Evolutionary conservation across 2,113 vertebrate species (phyloP).

Genomic region (Perca schrenkii): DNA sequence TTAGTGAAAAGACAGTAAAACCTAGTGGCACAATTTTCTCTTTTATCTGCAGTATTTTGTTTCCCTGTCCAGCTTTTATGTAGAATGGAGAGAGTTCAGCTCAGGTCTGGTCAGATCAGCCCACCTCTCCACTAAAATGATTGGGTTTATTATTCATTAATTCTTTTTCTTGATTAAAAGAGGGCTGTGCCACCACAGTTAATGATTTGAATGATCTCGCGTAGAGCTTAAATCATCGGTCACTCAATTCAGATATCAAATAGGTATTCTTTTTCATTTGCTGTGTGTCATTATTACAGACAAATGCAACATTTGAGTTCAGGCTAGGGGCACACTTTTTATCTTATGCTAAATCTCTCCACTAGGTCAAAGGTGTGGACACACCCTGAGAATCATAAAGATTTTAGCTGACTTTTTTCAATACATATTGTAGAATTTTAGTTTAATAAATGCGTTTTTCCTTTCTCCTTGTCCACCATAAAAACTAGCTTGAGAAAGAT

Average conservation of each 20-base stretch:
- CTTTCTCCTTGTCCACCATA: not conserved
- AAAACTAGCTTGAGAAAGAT: too few relatives aligned
- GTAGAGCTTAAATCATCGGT: not conserved
- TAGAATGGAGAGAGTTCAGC: conserved; percentile 25
- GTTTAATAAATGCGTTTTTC: not conserved
- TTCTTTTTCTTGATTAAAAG: conserved; percentile 15
- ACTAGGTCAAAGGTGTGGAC: not conserved
- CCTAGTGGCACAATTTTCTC: conserved; percentile 55
- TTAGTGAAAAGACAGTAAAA: conserved; percentile 56
- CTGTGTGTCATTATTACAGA: not conserved
- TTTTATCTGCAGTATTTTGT: conserved; percentile 51
- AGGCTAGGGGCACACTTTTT: not conserved
- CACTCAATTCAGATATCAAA: conserved; percentile 13
- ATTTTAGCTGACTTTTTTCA: not conserved
- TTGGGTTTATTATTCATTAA: conserved; percentile 18
- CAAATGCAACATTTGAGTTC: not conserved
- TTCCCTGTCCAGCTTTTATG: conserved; percentile 31
- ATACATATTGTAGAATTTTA: not conserved
- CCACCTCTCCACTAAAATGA: not conserved
- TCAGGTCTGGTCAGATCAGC: conserved; percentile 9
- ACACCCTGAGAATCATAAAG: not conserved
- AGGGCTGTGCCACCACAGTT: conserved; percentile 1
- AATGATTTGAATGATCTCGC: conserved; percentile 20
- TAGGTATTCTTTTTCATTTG: not conserved
- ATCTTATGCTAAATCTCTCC: not conserved